These are phyloP conservation scores for Cyprinodon diabolis DNA, from an alignment of 2,797 vertebrate species.

Conservation along the genomic window DNA sequence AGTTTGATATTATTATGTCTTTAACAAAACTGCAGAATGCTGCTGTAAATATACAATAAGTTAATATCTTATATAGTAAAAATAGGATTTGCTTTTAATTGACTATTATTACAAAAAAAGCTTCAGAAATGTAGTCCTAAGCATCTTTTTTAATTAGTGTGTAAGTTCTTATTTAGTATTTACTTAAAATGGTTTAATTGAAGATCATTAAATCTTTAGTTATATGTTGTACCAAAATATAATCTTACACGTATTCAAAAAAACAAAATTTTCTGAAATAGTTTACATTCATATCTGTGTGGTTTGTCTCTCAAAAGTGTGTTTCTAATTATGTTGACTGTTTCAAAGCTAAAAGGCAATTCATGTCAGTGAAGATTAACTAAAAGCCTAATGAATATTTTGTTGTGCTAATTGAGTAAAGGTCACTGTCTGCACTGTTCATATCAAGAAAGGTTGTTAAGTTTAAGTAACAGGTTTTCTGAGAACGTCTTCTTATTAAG, in stretches of 20 bases:
- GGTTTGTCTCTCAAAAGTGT: constrained; percentile 30
- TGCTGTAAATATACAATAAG: background rate
- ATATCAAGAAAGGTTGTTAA: constrained; percentile 48
- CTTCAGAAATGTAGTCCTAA: too few relatives aligned
- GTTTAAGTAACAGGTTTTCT: constrained; percentile 31
- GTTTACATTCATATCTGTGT: constrained; percentile 15
- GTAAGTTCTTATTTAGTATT: background rate
- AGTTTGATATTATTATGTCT: background rate
- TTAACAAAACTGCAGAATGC: background rate
- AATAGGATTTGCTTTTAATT: background rate
- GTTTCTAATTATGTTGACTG: constrained; percentile 55
- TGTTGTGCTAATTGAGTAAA: constrained; percentile 65
- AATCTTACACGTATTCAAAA: constrained; percentile 1
- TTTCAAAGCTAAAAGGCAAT: constrained; percentile 42
- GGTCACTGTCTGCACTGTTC: constrained; percentile 64
- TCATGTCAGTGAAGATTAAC: constrained; percentile 57
- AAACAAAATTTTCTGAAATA: constrained; percentile 11
- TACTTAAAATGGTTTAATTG: background rate
- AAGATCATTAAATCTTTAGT: background rate
- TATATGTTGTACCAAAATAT: background rate
- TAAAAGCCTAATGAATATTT: constrained; percentile 48
- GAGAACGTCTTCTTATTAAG: constrained; percentile 1
- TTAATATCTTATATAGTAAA: background rate
- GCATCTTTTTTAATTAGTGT: background rate
- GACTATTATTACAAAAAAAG: too few relatives aligned